Conservation (phyloP, 2,113 vertebrate species). For the Plectropomus leopardus region DNA sequence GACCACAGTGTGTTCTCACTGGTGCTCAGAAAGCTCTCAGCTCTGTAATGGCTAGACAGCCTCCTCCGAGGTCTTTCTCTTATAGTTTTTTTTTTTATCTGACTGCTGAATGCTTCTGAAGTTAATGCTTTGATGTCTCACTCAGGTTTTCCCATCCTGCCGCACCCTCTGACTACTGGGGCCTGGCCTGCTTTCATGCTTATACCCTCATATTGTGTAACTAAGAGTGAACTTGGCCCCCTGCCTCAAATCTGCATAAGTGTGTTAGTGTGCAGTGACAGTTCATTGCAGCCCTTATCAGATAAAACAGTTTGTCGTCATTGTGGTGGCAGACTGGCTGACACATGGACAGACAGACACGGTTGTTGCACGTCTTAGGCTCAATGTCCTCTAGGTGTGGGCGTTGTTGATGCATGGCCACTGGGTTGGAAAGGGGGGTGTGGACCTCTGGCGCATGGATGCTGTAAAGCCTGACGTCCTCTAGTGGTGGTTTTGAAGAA, state of each 20-base stretch:
- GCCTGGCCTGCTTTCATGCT: conserved; percentile 33
- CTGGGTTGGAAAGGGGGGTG: conserved; percentile 61
- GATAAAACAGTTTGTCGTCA: conserved; percentile 16
- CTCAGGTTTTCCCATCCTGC: conserved; percentile 37
- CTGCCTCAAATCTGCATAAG: neutral
- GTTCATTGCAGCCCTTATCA: conserved; percentile 17
- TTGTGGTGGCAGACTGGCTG: conserved; percentile 15
- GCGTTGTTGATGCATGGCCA: conserved; percentile 63
- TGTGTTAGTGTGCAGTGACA: conserved; percentile 9
- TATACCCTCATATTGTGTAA: conserved; percentile 38
- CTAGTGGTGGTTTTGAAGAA: conserved; percentile 64
- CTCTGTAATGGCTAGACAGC: neutral
- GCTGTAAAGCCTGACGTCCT: conserved; percentile 56
- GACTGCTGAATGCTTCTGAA: conserved; percentile 34
- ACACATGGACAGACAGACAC: conserved; percentile 29
- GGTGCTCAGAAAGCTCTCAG: conserved; percentile 33
- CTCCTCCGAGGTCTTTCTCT: conserved; percentile 21
- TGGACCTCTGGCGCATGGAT: conserved; percentile 53
- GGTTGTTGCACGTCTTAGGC: conserved; percentile 21
- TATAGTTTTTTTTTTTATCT: conserved; percentile 6
- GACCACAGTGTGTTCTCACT: conserved; percentile 30
- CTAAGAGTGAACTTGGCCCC: conserved; percentile 25
- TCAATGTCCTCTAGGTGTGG: conserved; percentile 60
- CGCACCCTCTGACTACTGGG: conserved; percentile 12
- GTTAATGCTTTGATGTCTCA: conserved; percentile 51